Base-by-base conservation (phyloP, 2,797 vertebrate genomes). In the Syngnathus rostellatus region DNA sequence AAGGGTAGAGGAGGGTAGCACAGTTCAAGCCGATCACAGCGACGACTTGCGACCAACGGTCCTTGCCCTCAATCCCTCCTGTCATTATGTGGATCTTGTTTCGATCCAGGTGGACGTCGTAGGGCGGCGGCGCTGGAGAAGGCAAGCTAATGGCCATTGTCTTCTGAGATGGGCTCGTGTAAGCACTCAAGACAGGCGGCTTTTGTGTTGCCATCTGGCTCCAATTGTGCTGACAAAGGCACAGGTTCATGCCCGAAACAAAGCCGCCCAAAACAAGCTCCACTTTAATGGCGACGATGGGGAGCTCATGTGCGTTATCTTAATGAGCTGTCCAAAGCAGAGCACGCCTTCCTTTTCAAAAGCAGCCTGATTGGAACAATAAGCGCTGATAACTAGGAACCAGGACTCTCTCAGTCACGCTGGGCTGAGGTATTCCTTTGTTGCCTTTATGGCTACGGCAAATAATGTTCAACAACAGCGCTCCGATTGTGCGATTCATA, bases 191-290 rank as follows among this genome's bases (percentile, higher is more conserved):
- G 87, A 87, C 86, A 83, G 77, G 68, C 69, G 71, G 83, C 84
- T 89, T 57, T 89, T 90, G 86, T 90, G 86, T 87, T 81, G 77
- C 87, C 88, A 89, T 88, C 88, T 89, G 89, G 86, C 86, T 89
- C 79, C 83, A 86, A 86, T 89, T 86, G 85, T 72, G 72, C 82
- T 83, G 81, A 89, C 86, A 88, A 87, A 87, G 80, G 73, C 83
- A 81, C 81, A 83, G 85, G 87, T 85, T 89, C 80, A 77, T 76
- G 79, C 70, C 11, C 68, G 68, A 84, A 85, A 90, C 86, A 90
- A 90, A 85, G 80, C 77, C 79, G 82, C 74, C 66, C 73, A 89
- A 64, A 88, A 89, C 87, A 86, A 88, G 85, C 78, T 78, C 73
- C 83, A 75, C 83, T 88, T 87, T 87, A 88, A 86, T 87, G 88